Conservation (phyloP, 2,113 vertebrate species). For the Myiagra hebetior region DNA sequence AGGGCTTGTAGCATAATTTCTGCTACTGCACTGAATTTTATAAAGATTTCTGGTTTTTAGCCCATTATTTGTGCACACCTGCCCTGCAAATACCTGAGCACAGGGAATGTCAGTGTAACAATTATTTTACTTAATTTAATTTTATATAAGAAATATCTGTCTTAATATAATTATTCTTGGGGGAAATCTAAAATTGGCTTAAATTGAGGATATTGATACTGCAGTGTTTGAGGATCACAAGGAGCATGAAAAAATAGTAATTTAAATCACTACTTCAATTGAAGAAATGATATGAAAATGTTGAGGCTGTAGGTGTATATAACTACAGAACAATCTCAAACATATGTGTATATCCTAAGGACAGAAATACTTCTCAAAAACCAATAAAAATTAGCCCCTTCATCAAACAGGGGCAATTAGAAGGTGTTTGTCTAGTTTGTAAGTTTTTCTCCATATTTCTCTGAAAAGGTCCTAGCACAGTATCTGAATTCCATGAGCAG, state of each 20-base stretch:
- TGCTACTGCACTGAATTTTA: neutral
- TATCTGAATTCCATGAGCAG: neutral
- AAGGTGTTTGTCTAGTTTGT: neutral
- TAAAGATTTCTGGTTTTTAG: neutral
- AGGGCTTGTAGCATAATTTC: neutral
- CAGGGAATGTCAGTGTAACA: neutral
- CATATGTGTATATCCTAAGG: neutral
- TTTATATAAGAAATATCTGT: neutral
- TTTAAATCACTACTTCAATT: neutral
- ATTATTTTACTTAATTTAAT: neutral
- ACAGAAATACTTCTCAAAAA: neutral
- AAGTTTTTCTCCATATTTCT: neutral
- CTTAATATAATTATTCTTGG: neutral
- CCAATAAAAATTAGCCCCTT: neutral
- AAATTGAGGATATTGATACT: neutral
- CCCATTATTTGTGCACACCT: neutral
- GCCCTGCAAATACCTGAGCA: neutral
- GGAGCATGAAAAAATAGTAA: neutral
- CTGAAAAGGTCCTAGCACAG: neutral
- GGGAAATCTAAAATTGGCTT: constrained; percentile 8
- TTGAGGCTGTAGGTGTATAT: neutral
- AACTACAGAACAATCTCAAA: neutral
- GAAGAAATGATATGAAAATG: neutral
- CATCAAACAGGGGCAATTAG: neutral
- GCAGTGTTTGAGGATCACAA: neutral